Base-by-base conservation (phyloP, 2,797 vertebrate species). In the Channa striata region DNA sequence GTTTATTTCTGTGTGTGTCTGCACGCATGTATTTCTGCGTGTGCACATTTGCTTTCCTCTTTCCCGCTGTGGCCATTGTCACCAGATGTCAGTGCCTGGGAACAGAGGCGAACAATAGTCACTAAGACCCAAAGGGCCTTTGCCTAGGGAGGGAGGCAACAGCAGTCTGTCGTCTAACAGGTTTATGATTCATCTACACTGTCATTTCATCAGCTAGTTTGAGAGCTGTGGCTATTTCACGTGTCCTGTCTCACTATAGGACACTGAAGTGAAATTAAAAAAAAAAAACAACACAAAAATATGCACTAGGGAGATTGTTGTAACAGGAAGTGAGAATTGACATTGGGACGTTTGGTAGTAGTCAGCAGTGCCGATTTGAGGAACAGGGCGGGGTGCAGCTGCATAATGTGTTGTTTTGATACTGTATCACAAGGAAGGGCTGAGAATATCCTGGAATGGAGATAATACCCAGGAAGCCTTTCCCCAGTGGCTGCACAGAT, bases 21-120 rank as follows among this genome's bases (percentile, higher is more conserved):
- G 23, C 21, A 8, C 56, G 59, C 59, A 50, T 78, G 36, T 36
- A 40, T 72, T 58, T 80, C 23, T 66, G 58, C 65, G 68, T 68
- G 68, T 75, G 58, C 50, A 11, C 39, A n/a, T 51, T 61, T 25
- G 19, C 63, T 80, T 83, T 80, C 81, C 80, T 73, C 69, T 82
- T 81, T 84, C 81, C 79, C 72, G 54, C 82, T 46, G 47, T 59
- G 73, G 64, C 87, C 74, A 90, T 92, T 93, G 92, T 93, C 82
- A 90, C 85, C 91, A 93, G 91, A 93, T 94, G 93, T 92, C 91
- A 82, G 68, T 91, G 77, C 87, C 87, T 94, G 93, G 89, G 93
- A 95, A 94, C 89, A 69, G 69, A 81, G 79, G 59, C 56, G 69
- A 91, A 94, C 93, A 95, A 94, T 93, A 86, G 91, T 85, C 82